Conservation (phyloP, 2,113 vertebrate genomes). For the Arizona elegans region DNA sequence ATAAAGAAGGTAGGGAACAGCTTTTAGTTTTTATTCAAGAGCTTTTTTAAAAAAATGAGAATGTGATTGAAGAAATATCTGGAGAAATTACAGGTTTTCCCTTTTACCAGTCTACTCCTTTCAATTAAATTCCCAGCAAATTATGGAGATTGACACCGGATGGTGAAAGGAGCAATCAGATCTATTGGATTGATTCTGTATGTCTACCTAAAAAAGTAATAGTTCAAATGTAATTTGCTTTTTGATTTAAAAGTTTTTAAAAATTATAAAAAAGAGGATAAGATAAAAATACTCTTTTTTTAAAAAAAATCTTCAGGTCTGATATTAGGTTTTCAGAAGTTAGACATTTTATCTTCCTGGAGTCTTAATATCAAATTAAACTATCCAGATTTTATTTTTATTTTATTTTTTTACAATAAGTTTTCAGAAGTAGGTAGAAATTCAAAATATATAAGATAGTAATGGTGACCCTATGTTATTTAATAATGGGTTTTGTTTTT, state of each 20-base stretch:
- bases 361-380: constrained; percentile 38
- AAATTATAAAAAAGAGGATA: constrained; percentile 31
- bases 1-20: constrained; percentile 30
- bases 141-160: constrained; percentile 15
- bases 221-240: constrained; percentile 40
- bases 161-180: constrained; percentile 48
- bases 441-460: neutral
- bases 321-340: constrained; percentile 24
- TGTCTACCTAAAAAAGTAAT: constrained; percentile 30
- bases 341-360: constrained; percentile 19
- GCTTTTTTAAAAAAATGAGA: constrained; percentile 14
- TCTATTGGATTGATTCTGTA: constrained; percentile 31
- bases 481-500: constrained; percentile 12
- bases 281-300: constrained; percentile 40
- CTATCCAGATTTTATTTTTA: constrained; percentile 33
- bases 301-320: constrained; percentile 15
- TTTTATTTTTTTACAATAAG: neutral
- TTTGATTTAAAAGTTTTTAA: constrained; percentile 40
- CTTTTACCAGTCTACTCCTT: constrained; percentile 7
- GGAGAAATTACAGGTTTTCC: neutral
- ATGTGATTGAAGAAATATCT: neutral
- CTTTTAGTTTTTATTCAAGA: constrained; percentile 34
- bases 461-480: constrained; percentile 20
- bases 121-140: constrained; percentile 41
- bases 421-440: constrained; percentile 36